Conservation (phyloP, 1,140 invertebrate genomes). For the Pseudoatta argentina region DNA sequence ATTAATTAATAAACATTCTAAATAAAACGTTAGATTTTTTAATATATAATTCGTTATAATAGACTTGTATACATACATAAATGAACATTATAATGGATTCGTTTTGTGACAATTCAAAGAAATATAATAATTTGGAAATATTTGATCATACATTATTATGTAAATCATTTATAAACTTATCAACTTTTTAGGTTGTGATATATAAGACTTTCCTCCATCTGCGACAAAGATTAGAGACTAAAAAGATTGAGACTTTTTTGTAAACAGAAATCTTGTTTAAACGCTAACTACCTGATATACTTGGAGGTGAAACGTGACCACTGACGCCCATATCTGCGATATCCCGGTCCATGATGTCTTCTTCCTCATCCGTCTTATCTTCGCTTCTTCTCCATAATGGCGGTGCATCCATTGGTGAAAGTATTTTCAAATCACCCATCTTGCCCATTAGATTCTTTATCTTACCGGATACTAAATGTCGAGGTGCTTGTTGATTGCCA, state of each 20-base stretch:
- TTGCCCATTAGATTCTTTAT: conserved; percentile 83
- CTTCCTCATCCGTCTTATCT: conserved; percentile 76
- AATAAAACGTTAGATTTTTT: neutral
- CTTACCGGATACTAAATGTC: conserved; percentile 81
- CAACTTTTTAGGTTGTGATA: neutral
- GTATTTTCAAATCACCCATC: conserved; percentile 83
- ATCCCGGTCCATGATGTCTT: conserved; percentile 73
- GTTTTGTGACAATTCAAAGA: neutral
- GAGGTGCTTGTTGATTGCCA: conserved; percentile 42
- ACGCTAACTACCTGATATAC: conserved; percentile 73
- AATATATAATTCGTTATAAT: neutral
- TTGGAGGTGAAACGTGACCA: conserved; percentile 71
- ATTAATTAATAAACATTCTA: neutral
- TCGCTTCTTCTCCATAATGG: conserved; percentile 79
- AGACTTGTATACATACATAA: neutral
- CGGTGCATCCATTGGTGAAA: conserved; percentile 83
- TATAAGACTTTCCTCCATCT: neutral
- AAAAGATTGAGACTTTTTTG: neutral
- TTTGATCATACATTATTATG: neutral
- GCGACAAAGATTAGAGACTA: neutral
- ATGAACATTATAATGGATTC: neutral
- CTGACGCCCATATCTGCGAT: conserved; percentile 72
- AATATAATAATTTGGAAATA: neutral
- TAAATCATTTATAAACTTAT: neutral
- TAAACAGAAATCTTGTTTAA: neutral